Evolutionary conservation across 2,113 vertebrate genomes (phyloP).

Genomic region (Muntiacus muntjak): DNA sequence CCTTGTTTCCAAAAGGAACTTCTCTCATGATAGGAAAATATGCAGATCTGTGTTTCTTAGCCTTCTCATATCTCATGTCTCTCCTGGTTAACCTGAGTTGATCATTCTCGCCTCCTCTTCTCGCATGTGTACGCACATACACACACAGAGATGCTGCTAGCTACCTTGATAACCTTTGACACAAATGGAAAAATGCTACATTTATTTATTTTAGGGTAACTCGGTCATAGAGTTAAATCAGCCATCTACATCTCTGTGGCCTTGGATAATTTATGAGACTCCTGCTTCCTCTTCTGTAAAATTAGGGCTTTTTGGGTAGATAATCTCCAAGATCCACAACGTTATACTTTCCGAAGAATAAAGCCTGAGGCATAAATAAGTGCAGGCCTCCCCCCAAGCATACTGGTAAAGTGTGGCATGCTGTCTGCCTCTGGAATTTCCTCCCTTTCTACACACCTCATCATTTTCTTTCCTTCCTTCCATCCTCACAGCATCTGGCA

Average conservation of each 20-base stretch:
- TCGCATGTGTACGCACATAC: too few species aligned
- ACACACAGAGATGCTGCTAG: not conserved
- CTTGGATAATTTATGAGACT: not conserved
- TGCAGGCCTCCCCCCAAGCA: not conserved
- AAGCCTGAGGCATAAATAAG: not conserved
- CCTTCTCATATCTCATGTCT: not conserved
- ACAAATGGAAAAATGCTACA: not conserved
- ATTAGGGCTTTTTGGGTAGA: not conserved
- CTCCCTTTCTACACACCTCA: not conserved
- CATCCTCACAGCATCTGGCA: not conserved
- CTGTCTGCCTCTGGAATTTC: not conserved
- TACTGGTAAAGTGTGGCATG: not conserved
- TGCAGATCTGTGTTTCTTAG: not conserved
- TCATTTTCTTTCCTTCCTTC: not conserved
- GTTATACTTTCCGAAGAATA: not conserved
- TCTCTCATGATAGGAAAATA: not conserved
- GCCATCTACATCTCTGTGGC: not conserved
- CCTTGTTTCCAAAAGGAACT: not conserved
- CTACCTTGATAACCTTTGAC: not conserved
- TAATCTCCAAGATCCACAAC: not conserved
- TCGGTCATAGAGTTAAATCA: not conserved
- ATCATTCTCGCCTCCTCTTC: not conserved
- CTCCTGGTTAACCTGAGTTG: not conserved
- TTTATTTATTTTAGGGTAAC: not conserved
- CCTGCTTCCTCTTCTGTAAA: not conserved